phyloP scores from a whole-genome alignment of 2,797 vertebrate genomes.

The Hafferia zeledoni region DNA sequence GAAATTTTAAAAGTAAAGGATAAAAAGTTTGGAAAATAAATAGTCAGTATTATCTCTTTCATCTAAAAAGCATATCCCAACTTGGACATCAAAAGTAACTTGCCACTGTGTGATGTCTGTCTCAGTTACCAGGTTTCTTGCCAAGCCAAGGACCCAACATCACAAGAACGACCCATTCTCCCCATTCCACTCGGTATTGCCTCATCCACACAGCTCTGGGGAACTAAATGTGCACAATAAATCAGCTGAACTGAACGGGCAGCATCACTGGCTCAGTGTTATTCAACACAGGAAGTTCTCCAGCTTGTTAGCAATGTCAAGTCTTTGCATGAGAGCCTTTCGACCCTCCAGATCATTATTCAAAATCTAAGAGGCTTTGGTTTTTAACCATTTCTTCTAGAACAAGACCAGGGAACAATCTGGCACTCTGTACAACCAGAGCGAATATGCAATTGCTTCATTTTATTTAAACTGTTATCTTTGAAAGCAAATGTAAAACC shows the following conservation, averaged over 20 bases:
- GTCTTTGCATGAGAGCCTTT: neutral
- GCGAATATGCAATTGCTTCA: neutral
- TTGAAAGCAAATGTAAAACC: neutral
- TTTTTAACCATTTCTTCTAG: neutral
- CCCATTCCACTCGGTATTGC: neutral
- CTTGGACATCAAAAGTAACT: neutral
- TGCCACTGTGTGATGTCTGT: neutral
- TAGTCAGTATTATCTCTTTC: neutral
- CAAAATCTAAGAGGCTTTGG: neutral
- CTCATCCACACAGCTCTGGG: neutral
- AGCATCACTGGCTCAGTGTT: neutral
- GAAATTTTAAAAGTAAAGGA: neutral
- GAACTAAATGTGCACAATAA: fast-evolving
- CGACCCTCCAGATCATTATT: neutral
- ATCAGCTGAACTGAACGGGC: neutral
- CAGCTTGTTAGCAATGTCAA: neutral
- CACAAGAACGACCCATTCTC: neutral
- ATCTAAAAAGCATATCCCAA: neutral
- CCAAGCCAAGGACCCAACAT: neutral
- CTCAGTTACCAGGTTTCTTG: neutral
- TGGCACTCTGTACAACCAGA: neutral
- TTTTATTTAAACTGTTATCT: neutral
- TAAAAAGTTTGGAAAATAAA: neutral
- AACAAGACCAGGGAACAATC: neutral
- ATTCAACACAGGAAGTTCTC: neutral